Evolutionary conservation across 37 sponge, comb jelly and placozoan species (phyloP).

Genomic region (Spongilla lacustris): DNA sequence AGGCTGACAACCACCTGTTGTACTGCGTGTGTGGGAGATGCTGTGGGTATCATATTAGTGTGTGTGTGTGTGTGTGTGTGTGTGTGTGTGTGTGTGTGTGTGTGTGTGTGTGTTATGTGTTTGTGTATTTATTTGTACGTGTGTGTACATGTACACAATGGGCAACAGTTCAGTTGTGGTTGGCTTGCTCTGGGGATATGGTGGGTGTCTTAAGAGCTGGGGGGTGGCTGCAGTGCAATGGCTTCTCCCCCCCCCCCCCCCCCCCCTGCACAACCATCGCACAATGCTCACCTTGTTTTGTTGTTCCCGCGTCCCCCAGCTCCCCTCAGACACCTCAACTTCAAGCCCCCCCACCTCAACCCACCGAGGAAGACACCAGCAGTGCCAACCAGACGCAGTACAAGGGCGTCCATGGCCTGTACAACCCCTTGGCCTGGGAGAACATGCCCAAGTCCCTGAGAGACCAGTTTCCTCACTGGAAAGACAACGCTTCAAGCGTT

Average conservation of each 20-base stretch:
- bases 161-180: no score
- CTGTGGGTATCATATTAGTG: not conserved
- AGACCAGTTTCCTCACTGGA: slow-evolving; percentile 75
- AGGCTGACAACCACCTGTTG: no score
- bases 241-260: slow-evolving; percentile 5
- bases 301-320: not conserved
- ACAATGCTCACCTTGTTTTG: not conserved
- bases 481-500: slow-evolving; percentile 12
- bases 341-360: not conserved
- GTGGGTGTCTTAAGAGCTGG: no score
- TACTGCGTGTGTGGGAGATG: not conserved
- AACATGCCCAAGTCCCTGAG: slow-evolving; percentile 44
- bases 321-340: not conserved
- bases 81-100: not conserved
- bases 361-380: not conserved
- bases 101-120: no score
- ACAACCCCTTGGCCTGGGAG: slow-evolving; percentile 80
- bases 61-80: no score
- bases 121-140: not conserved
- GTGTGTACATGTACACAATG: not conserved
- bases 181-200: no score
- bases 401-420: slow-evolving; percentile 35
- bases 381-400: not conserved
- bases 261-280: not conserved
- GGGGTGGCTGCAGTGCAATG: no score